Conservation (phyloP, 2,888 invertebrate species). For the Leucania comma region DNA sequence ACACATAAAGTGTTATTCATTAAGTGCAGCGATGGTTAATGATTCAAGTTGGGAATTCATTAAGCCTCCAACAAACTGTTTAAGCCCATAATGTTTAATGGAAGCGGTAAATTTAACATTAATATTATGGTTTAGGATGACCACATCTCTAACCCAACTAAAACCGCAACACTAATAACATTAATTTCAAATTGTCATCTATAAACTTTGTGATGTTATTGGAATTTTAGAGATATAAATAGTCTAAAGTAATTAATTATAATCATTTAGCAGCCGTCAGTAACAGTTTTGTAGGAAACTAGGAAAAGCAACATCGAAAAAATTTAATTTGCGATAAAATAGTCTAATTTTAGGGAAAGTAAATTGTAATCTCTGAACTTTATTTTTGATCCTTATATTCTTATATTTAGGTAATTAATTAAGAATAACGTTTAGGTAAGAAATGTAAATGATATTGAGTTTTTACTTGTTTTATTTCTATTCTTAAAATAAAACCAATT, state of each 20-base stretch:
- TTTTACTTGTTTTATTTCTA: too few species aligned
- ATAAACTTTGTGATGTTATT: conserved; percentile 44
- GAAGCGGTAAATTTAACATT: conserved; percentile 82
- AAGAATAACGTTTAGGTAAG: too few species aligned
- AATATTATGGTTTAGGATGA: conserved; percentile 80
- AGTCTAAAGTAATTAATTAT: background rate
- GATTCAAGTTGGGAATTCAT: conserved; percentile 85
- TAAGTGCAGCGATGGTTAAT: conserved; percentile 80
- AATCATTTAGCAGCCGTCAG: background rate
- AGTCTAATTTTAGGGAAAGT: background rate
- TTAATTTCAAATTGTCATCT: conserved; percentile 65
- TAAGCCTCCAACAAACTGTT: conserved; percentile 81
- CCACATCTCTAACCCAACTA: conserved; percentile 67
- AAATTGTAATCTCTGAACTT: too few species aligned
- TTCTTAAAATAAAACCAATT: too few species aligned
- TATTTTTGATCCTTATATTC: too few species aligned
- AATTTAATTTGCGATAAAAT: background rate
- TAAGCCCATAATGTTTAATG: conserved; percentile 81
- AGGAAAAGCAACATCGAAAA: background rate
- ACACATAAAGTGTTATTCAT: conserved; percentile 76
- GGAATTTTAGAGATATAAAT: conserved; percentile 17
- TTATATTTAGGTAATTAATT: too few species aligned
- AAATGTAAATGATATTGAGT: too few species aligned
- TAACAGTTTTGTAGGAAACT: background rate
- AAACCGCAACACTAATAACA: conserved; percentile 65